These are phyloP conservation scores for Helicoverpa zea DNA, from an alignment of 1,140 invertebrate genomes.

Conservation along the genomic window DNA sequence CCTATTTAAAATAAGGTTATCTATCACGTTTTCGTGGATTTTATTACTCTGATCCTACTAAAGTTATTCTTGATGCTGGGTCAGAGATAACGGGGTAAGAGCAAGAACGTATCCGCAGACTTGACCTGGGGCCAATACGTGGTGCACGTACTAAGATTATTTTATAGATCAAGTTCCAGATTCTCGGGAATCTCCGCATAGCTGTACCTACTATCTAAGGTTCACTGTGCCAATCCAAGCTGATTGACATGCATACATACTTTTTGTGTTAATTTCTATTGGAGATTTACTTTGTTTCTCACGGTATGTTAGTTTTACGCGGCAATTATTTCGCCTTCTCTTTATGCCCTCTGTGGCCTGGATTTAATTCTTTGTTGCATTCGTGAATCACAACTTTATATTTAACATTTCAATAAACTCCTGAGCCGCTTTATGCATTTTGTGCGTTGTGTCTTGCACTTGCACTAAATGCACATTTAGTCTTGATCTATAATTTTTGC, in stretches of 20 bases:
- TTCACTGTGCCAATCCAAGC: too few relatives aligned
- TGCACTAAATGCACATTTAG: background rate
- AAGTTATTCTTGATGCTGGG: background rate
- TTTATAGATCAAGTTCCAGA: slow-evolving; percentile 6
- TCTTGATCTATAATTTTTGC: background rate
- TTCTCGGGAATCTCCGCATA: background rate
- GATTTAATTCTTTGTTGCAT: slow-evolving; percentile 26
- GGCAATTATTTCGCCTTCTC: background rate
- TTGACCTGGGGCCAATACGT: slow-evolving; percentile 11
- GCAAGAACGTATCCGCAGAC: background rate
- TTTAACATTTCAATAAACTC: slow-evolving; percentile 22
- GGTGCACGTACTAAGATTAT: background rate
- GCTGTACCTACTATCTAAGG: background rate
- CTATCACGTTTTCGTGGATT: background rate
- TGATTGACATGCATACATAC: too few relatives aligned
- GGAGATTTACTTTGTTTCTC: background rate
- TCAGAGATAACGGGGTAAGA: slow-evolving; percentile 17
- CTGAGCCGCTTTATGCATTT: slow-evolving; percentile 11
- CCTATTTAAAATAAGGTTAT: slow-evolving; percentile 7
- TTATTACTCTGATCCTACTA: slow-evolving; percentile 3
- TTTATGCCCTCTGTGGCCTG: background rate
- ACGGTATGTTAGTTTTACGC: background rate
- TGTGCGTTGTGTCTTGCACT: background rate
- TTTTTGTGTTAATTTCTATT: too few relatives aligned
- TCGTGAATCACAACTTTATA: slow-evolving; percentile 34